A percentile compares a stretch with the other conserved stretches of the same genome.
Evolutionary conservation across 2,797 vertebrate species (phyloP).

Genomic region (Menidia menidia): DNA sequence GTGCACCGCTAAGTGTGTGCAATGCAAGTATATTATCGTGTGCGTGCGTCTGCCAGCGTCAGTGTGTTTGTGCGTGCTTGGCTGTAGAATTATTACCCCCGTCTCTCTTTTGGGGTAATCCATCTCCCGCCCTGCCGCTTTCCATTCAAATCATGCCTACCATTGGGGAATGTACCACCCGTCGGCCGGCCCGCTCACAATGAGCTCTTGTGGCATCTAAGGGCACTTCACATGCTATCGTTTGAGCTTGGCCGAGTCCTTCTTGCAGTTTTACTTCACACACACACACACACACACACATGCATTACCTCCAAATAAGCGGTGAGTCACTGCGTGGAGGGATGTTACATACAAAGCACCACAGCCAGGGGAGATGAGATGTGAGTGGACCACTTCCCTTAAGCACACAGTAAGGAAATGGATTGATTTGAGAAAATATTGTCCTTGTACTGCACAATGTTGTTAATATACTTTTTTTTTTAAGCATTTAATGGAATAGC

Average conservation of each 20-base stretch:
- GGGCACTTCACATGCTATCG: conserved; percentile 61
- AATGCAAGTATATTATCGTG: conserved; percentile 11
- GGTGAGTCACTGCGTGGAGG: conserved; percentile 30
- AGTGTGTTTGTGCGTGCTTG: conserved; percentile 32
- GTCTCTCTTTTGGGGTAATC: conserved; percentile 47
- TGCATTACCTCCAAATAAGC: conserved; percentile 38
- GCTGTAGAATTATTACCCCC: conserved; percentile 55
- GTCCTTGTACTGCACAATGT: too few species aligned
- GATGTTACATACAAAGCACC: conserved; percentile 15
- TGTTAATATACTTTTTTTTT: too few species aligned
- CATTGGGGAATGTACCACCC: conserved; percentile 55
- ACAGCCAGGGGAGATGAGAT: conserved; percentile 7
- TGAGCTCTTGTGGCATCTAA: conserved; percentile 55
- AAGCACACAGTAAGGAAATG: conserved; percentile 9
- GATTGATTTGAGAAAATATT: neutral
- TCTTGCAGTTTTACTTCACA: conserved; percentile 20
- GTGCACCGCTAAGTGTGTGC: neutral
- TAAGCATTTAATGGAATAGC: too few species aligned
- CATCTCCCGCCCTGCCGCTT: conserved; percentile 78
- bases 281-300: conserved; percentile 21
- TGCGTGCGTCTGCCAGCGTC: conserved; percentile 23
- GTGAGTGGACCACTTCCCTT: conserved; percentile 18
- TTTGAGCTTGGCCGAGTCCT: conserved; percentile 38
- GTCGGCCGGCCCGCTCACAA: conserved; percentile 37
- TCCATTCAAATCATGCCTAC: conserved; percentile 55